These are phyloP conservation scores for Takifugu ocellatus DNA, from an alignment of 2,797 vertebrate genomes.

Conservation along the genomic window DNA sequence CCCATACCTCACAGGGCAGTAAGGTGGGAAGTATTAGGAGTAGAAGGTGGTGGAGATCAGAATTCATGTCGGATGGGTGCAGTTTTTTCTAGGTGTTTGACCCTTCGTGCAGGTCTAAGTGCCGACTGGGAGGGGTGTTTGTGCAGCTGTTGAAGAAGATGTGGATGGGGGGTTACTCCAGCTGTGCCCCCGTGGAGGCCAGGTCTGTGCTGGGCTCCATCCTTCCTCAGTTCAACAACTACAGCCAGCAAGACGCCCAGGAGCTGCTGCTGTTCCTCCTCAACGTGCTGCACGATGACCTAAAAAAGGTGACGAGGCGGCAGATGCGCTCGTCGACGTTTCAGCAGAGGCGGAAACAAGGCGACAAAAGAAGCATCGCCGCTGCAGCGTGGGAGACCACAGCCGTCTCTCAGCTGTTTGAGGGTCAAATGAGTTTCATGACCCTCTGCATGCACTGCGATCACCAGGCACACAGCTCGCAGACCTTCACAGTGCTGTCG, in stretches of 20 bases:
- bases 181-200: slow-evolving; percentile 72
- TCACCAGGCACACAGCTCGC: slow-evolving; percentile 64
- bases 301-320: slow-evolving; percentile 74
- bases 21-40: no score
- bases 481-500: slow-evolving; percentile 82
- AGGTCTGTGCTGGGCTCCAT: slow-evolving; percentile 62
- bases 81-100: not conserved
- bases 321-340: slow-evolving; percentile 16
- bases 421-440: slow-evolving; percentile 78
- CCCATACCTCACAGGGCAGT: no score
- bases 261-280: slow-evolving; percentile 84
- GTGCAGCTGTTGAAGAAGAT: slow-evolving; percentile 77
- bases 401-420: slow-evolving; percentile 78
- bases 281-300: slow-evolving; percentile 79
- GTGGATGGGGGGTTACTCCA: slow-evolving; percentile 78
- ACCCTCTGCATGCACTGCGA: slow-evolving; percentile 77
- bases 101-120: slow-evolving; percentile 55
- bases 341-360: slow-evolving; percentile 7
- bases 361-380: slow-evolving; percentile 16
- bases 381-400: slow-evolving; percentile 61
- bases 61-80: no score
- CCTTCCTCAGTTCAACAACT: slow-evolving; percentile 76
- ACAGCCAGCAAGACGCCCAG: slow-evolving; percentile 83
- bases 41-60: no score
- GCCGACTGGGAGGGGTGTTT: slow-evolving; percentile 70